A percentile compares a stretch with the other conserved stretches of the same genome.
These are phyloP conservation scores for Ochropleura leucogaster DNA, from an alignment of 2,888 invertebrate species.

Conservation along the genomic window DNA sequence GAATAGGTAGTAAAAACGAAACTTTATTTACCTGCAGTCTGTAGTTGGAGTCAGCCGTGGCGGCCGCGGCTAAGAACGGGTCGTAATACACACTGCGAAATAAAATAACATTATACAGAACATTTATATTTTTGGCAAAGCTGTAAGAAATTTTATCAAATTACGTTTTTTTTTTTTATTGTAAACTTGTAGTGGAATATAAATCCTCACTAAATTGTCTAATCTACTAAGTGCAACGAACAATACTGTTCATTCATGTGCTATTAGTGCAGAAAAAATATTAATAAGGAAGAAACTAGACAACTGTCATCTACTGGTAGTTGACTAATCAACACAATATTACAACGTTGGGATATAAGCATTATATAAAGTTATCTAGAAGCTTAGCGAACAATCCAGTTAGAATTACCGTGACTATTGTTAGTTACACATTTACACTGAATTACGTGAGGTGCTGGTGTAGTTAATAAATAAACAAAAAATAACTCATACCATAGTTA, in stretches of 20 bases:
- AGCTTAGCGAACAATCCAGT: conserved; percentile 72
- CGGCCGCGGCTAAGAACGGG: conserved; percentile 97
- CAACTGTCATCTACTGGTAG: conserved; percentile 43
- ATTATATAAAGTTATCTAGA: conserved; percentile 60
- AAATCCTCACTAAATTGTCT: conserved; percentile 34
- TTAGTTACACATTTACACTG: conserved; percentile 71
- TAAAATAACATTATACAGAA: conserved; percentile 67
- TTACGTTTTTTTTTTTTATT: not conserved
- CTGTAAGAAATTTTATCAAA: conserved; percentile 10
- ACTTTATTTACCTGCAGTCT: conserved; percentile 94
- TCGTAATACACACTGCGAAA: conserved; percentile 97
- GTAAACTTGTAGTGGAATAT: conserved; percentile 14
- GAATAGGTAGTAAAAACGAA: conserved; percentile 12
- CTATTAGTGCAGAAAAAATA: conserved; percentile 59
- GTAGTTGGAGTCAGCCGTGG: conserved; percentile 96
- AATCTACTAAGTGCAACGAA: conserved; percentile 61
- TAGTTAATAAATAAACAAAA: conserved; percentile 61
- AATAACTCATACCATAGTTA: conserved; percentile 68
- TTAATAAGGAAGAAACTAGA: conserved; percentile 49
- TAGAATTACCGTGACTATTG: conserved; percentile 65
- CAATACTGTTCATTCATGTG: conserved; percentile 51
- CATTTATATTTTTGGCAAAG: conserved; percentile 15
- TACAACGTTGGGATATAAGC: conserved; percentile 56
- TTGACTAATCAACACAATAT: conserved; percentile 46
- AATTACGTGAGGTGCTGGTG: conserved; percentile 64